Evolutionary conservation across 2,888 invertebrate genomes (phyloP).

Genomic region (Anorthoa munda): DNA sequence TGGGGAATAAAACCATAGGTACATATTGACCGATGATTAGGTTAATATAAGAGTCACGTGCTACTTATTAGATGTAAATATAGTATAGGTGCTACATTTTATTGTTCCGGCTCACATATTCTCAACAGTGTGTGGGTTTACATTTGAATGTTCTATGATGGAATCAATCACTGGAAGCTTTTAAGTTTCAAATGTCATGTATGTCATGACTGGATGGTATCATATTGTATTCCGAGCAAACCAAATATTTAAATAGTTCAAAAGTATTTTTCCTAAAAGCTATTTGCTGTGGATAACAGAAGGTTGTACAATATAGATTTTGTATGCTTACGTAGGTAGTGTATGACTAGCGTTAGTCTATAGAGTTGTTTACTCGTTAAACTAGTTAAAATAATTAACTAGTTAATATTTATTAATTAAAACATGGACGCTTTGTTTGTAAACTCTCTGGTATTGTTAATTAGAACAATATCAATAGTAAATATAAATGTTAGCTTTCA

Average conservation of each 20-base stretch:
- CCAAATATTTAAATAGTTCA: constrained; percentile 19
- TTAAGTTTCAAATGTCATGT: not conserved
- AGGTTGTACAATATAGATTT: not conserved
- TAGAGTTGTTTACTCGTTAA: not conserved
- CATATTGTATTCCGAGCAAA: constrained; percentile 29
- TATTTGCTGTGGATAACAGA: not conserved
- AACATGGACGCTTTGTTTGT: not conserved
- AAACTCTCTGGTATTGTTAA: not conserved
- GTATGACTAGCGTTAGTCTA: not conserved
- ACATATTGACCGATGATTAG: constrained; percentile 14
- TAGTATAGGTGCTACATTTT: constrained; percentile 18
- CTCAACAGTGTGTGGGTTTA: constrained; percentile 1
- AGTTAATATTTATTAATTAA: not conserved
- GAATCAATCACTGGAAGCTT: constrained; percentile 11
- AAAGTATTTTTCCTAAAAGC: not conserved
- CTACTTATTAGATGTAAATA: constrained; percentile 19
- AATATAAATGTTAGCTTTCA: not conserved
- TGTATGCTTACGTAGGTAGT: not conserved
- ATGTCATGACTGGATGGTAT: not conserved
- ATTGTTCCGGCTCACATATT: not conserved
- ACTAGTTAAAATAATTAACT: not conserved
- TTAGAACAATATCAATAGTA: not conserved
- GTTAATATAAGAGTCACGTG: not conserved
- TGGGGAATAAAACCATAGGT: constrained; percentile 12
- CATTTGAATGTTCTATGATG: not conserved